A percentile compares a stretch with the other conserved stretches of the same genome.
phyloP scores from a whole-genome alignment of 2,113 vertebrate species.

The Callithrix jacchus region DNA sequence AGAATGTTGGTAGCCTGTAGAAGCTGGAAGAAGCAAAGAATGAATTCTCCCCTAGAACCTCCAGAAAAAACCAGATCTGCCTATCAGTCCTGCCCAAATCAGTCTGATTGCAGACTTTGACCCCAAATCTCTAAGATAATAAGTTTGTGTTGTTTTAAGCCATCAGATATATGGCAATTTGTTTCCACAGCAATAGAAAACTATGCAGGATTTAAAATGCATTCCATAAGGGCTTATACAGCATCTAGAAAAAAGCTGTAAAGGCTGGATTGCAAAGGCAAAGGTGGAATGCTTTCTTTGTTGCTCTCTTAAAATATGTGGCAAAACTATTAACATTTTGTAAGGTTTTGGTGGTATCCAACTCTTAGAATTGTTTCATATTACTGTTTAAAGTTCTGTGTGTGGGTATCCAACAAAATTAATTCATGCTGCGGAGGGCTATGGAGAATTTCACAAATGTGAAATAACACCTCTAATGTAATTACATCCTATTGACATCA shows the following conservation, averaged over 20 bases:
- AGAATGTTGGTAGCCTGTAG: not conserved
- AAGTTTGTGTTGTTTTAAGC: not conserved
- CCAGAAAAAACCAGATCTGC: not conserved
- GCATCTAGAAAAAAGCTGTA: not conserved
- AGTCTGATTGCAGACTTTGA: not conserved
- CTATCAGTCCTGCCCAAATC: not conserved
- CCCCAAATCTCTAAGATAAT: not conserved
- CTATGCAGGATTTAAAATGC: not conserved
- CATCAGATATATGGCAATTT: not conserved
- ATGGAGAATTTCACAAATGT: conserved; percentile 40
- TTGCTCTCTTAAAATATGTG: conserved; percentile 24
- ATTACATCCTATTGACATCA: conserved; percentile 67
- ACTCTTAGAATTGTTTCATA: not conserved
- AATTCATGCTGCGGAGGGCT: conserved; percentile 53
- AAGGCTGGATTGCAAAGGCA: not conserved
- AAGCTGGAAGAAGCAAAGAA: not conserved
- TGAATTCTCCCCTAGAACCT: not conserved
- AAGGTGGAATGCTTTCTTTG: not conserved
- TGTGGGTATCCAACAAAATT: conserved; percentile 39
- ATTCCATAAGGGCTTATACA: not conserved
- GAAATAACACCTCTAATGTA: conserved; percentile 56
- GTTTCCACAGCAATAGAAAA: not conserved
- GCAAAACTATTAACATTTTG: not conserved
- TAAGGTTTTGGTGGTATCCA: not conserved
- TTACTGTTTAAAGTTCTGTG: not conserved